Base-by-base conservation (phyloP, 23 tunicate species). In the Aplidium turbinatum region DNA sequence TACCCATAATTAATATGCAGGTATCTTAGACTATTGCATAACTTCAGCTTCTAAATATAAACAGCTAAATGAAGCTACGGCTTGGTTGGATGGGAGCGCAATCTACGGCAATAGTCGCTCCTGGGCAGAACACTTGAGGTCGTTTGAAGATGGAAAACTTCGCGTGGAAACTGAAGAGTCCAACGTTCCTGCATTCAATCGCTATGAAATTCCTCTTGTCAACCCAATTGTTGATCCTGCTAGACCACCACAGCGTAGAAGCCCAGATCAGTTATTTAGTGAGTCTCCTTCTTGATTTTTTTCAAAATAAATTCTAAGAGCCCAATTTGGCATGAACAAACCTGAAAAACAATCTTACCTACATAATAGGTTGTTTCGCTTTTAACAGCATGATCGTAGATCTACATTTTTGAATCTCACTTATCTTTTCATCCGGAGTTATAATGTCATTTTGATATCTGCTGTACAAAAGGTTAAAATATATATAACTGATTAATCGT, bases 1-100 rank as follows among this genome's bases (percentile, higher is more conserved):
- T n/a, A n/a, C n/a, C n/a, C n/a, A n/a, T n/a, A n/a, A n/a, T n/a
- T n/a, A n/a, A n/a, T n/a, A n/a, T n/a, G n/a, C n/a, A n/a, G n/a
- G n/a, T n/a, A n/a, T n/a, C n/a, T n/a, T n/a, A n/a, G n/a, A n/a
- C n/a, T n/a, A n/a, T n/a, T n/a, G n/a, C n/a, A n/a, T n/a, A n/a
- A n/a, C n/a, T n/a, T n/a, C n/a, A n/a, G n/a, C n/a, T n/a, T 42
- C 16, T 42, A 42, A 9, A 11, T 55, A 13, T 30, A 22, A 46
- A 13, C 72, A 91, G 98, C 33, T 36, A 1, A 95, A 95, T 51
- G 83, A 91, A 60, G 96, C 73, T 0, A 95, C 99, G 24, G 57
- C 96, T 5, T 88, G 96, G 96, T 38, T 95, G 32, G 99, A 95
- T 57, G 99, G 87, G 38, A 80, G 89, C 42, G 92, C 60, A 3